These are phyloP conservation scores for Drosophila pegasa DNA, from an alignment of 2,888 invertebrate genomes.

Conservation along the genomic window DNA sequence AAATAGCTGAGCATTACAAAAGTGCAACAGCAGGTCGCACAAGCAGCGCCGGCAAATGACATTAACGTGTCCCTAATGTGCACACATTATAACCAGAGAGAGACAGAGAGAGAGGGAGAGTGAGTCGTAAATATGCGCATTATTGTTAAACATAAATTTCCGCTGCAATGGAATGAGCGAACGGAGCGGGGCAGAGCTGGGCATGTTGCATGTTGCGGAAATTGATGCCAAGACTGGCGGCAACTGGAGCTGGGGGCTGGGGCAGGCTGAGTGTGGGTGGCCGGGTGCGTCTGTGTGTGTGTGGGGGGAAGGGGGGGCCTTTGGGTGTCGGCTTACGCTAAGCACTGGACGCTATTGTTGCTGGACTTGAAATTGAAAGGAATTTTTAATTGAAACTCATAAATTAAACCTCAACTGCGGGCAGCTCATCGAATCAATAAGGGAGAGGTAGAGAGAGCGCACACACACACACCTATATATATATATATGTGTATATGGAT, in stretches of 20 bases:
- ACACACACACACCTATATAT: background rate
- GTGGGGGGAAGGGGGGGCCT: background rate
- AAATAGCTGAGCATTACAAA: slow-evolving; percentile 65
- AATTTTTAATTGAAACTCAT: slow-evolving; percentile 81
- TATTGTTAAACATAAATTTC: slow-evolving; percentile 79
- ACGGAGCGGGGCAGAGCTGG: background rate
- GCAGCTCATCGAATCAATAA: slow-evolving; percentile 26
- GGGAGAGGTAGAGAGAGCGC: no score
- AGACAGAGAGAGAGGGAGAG: background rate
- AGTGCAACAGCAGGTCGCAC: slow-evolving; percentile 60
- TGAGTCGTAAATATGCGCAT: slow-evolving; percentile 60
- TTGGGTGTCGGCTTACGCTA: slow-evolving; percentile 21
- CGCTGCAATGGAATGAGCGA: slow-evolving; percentile 42
- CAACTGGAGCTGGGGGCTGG: slow-evolving; percentile 1
- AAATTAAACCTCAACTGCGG: slow-evolving; percentile 59
- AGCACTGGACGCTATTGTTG: slow-evolving; percentile 46
- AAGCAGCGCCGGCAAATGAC: slow-evolving; percentile 40
- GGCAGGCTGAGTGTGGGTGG: background rate
- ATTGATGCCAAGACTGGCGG: slow-evolving; percentile 44
- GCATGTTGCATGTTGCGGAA: slow-evolving; percentile 44
- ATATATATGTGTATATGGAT: slow-evolving; percentile 14
- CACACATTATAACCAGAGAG: slow-evolving; percentile 57
- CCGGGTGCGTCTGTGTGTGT: no score
- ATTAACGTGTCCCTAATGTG: slow-evolving; percentile 69
- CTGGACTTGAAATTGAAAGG: slow-evolving; percentile 56